These are phyloP conservation scores for Junco hyemalis DNA, from an alignment of 2,113 vertebrate species.

Conservation along the genomic window DNA sequence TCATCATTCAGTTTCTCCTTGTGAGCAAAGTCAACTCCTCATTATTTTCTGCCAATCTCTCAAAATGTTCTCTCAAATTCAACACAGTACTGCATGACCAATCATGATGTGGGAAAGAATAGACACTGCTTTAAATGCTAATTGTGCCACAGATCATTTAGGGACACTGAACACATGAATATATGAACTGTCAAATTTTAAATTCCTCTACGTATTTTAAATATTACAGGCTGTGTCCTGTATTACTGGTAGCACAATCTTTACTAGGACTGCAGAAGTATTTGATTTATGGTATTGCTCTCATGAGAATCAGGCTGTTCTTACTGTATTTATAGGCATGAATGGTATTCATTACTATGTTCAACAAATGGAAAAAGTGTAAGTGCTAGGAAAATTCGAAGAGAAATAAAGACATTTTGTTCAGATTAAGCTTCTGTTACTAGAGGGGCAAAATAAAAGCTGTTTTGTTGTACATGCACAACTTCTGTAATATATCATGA, in stretches of 20 bases:
- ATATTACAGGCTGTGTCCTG: not conserved
- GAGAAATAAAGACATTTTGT: not conserved
- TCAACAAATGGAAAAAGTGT: not conserved
- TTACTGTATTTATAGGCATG: not conserved
- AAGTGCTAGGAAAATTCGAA: not conserved
- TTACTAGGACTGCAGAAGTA: not conserved
- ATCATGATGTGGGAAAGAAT: conserved; percentile 9
- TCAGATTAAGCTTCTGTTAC: not conserved
- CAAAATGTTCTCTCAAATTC: conserved; percentile 35
- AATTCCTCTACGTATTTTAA: not conserved
- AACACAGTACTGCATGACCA: conserved; percentile 4
- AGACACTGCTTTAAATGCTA: conserved; percentile 37
- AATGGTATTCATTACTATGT: not conserved
- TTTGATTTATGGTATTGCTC: conserved; percentile 31
- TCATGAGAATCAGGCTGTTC: not conserved
- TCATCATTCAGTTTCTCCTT: conserved; percentile 31
- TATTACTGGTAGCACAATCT: not conserved
- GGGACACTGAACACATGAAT: conserved; percentile 14
- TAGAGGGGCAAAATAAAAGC: not conserved
- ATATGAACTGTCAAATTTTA: conserved; percentile 27
- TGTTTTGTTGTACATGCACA: not conserved
- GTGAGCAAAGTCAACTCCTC: conserved; percentile 21
- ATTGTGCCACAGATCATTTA: conserved; percentile 23
- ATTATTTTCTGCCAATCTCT: conserved; percentile 36
- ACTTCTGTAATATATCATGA: not conserved